Evolutionary conservation across 1,140 invertebrate genomes (phyloP), one percentile per base, ranked within the genome.

Genomic region (Batillaria attramentaria): DNA sequence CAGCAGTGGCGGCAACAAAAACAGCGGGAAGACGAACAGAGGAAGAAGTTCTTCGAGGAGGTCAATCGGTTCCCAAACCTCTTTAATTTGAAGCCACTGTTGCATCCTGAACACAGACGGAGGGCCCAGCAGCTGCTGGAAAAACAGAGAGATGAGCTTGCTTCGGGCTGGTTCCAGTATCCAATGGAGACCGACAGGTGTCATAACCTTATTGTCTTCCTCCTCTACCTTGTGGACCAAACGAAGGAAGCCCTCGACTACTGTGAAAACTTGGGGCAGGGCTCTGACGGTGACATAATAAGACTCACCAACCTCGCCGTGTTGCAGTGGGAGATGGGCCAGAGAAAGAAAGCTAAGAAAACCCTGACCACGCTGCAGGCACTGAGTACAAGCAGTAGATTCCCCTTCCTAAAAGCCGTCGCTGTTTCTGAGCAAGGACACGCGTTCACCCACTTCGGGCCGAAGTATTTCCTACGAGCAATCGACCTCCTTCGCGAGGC

Each of bases 181-280:
- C 24, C 24, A 20, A 6, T 60, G 57, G 57, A 60, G 57, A 60
- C 8, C 24, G 31, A 6, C 20, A 6, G 57, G 4, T 60, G 57
- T 60, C 57, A n/a, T 28, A 60, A 60, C 57, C 57, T 60, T 20
- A 60, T 60, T 28, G 31, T 60, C 57, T 60, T 60, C 57, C 57
- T 60, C 31, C 6, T 60, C 6, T 60, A 10, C 24, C 57, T 13
- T 60, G 20, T 60, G 57, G 57, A 28, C 4, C 57, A 28, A 20
- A 60, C 6, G 8, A 20, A n/a, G 57, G 6, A 60, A n/a, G 57
- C 57, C 57, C 31, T 6, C 4, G 57, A 60, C 31, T n/a, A 60
- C 57, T 60, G 57, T n/a, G 57, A 60, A n/a, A n/a, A 5, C 57
- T 8, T 13, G 8, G 5, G 5, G 57, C 20, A 24, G 24, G 57